Evolutionary conservation across 1,140 invertebrate species (phyloP), one percentile per base, ranked within the genome.

Genomic region (Eriocheir sinensis): DNA sequence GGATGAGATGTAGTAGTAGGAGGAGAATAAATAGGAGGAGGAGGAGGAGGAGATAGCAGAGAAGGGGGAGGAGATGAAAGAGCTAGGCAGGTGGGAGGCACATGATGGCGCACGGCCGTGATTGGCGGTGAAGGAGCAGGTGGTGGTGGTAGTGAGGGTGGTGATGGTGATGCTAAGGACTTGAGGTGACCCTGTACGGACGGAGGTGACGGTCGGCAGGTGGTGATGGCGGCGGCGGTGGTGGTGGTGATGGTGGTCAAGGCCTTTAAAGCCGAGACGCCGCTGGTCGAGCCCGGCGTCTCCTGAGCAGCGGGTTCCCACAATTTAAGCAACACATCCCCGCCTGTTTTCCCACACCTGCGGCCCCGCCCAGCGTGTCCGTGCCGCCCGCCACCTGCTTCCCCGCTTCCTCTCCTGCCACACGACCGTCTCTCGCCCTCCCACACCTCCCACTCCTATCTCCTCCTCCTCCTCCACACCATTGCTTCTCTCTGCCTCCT

Each of bases 261-360:
- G 88, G 88, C 41, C 88, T 53, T 89, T 89, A 89, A 89, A 89
- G 88, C 41, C 88, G 88, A 53, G 41, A 89, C 88, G 86, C 41
- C 44, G 86, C 86, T 41, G 60, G 12, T 36, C 36, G 21, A n/a
- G 60, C 21, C 60, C 60, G 60, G 60, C 60, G 60, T 72, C 60
- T 72, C 60, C 15, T n/a, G 2, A 21, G 60, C 21, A 8, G 85
- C 38, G 8, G 89, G 89, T 72, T 90, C 89, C 89, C 89, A 90
- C 89, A 90, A 90, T 90, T 90, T 60, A 72, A 53, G 89, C 89
- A 90, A 90, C 89, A 90, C 44, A 90, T 90, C 89, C 89, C 72
- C 38, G 44, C 41, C 53, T 90, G 89, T 90, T 90, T 90, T 90
- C 89, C 89, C 89, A 90, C 89, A 90, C 89, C 44, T 90, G 89